These are phyloP conservation scores for Fissipunctia ypsillon DNA, from an alignment of 2,888 invertebrate species.

Conservation along the genomic window DNA sequence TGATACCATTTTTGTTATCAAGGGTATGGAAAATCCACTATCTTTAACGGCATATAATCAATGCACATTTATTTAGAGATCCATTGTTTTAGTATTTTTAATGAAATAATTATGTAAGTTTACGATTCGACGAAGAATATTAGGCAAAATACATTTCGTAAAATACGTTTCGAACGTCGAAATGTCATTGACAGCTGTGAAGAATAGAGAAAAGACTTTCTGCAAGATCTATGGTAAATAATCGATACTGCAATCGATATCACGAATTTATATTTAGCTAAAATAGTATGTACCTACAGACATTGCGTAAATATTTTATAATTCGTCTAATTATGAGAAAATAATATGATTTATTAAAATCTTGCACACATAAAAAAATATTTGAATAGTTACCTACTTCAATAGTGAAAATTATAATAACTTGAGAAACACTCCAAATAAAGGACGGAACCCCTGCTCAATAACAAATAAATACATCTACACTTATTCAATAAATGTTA, in stretches of 20 bases:
- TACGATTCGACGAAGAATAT: constrained; percentile 71
- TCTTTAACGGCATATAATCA: constrained; percentile 49
- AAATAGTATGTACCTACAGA: background rate
- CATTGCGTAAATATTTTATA: background rate
- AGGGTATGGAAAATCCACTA: constrained; percentile 52
- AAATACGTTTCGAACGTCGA: constrained; percentile 82
- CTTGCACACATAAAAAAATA: background rate
- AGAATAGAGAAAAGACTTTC: constrained; percentile 80
- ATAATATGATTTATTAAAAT: background rate
- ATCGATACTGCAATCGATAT: constrained; percentile 79
- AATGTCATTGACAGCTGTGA: constrained; percentile 89
- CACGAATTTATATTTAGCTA: background rate
- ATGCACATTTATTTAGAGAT: constrained; percentile 39
- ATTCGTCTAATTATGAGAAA: background rate
- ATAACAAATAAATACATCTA: background rate
- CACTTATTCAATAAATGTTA: constrained; percentile 28
- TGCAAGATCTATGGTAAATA: constrained; percentile 82
- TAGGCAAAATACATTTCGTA: constrained; percentile 78
- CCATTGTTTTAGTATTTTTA: constrained; percentile 47
- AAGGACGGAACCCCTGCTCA: background rate
- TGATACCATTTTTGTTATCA: constrained; percentile 83
- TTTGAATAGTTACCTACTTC: no score
- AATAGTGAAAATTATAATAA: background rate
- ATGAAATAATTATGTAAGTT: constrained; percentile 75
- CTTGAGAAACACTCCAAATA: background rate